phyloP scores from a whole-genome alignment of 2,888 invertebrate genomes.

The Troides helena region DNA sequence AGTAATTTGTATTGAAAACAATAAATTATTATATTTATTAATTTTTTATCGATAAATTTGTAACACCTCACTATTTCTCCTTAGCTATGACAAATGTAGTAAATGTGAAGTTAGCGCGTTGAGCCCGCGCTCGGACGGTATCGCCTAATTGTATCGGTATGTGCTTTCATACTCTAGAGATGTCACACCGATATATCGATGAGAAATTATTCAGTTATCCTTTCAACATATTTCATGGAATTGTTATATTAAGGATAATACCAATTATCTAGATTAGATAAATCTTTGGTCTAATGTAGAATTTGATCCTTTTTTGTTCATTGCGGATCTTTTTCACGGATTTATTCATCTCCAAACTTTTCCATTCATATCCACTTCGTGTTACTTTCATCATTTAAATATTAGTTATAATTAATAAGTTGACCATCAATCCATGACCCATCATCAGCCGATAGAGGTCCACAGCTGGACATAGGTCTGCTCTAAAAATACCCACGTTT shows the following conservation, averaged over 20 bases:
- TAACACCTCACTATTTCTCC: slow-evolving; percentile 19
- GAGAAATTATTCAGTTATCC: not conserved
- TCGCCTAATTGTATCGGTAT: slow-evolving; percentile 70
- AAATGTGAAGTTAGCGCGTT: slow-evolving; percentile 61
- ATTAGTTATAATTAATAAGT: too few relatives aligned
- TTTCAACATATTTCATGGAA: slow-evolving; percentile 15
- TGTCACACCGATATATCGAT: slow-evolving; percentile 40
- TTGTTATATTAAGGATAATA: not conserved
- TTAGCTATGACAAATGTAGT: slow-evolving; percentile 67
- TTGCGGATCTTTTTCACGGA: too few relatives aligned
- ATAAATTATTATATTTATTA: slow-evolving; percentile 19
- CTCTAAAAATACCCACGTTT: too few relatives aligned
- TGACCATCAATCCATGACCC: too few relatives aligned
- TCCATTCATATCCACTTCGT: too few relatives aligned
- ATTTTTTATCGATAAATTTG: slow-evolving; percentile 32
- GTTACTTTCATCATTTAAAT: too few relatives aligned
- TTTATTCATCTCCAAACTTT: too few relatives aligned
- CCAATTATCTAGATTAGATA: too few relatives aligned
- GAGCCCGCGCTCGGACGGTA: slow-evolving; percentile 51
- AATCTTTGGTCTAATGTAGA: too few relatives aligned
- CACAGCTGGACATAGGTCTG: too few relatives aligned
- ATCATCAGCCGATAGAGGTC: too few relatives aligned
- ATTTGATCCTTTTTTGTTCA: too few relatives aligned
- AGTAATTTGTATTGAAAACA: not conserved
- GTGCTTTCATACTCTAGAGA: slow-evolving; percentile 48